These are phyloP conservation scores for Sebastiscus albofasciatus DNA, from an alignment of 2,797 vertebrate species.

Conservation along the genomic window DNA sequence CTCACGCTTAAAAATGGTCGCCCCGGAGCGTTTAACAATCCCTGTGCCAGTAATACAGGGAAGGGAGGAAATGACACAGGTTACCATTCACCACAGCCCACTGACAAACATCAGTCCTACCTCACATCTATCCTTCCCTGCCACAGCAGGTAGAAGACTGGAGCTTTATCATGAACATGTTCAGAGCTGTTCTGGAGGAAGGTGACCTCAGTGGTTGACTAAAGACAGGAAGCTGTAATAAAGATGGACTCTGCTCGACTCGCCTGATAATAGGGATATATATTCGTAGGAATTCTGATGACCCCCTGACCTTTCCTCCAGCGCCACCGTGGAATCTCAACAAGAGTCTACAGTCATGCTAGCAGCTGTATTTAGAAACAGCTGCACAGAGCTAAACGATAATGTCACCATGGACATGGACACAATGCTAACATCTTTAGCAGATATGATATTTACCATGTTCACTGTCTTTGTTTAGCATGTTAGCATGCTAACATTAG, in stretches of 20 bases:
- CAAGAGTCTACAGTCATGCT: neutral
- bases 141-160: neutral
- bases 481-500: neutral
- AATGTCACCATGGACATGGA: neutral
- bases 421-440: neutral
- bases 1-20: conserved; percentile 84
- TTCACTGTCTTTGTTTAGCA: neutral
- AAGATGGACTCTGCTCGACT: neutral
- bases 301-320: neutral
- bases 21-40: conserved; percentile 86
- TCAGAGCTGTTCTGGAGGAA: neutral
- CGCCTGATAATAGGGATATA: neutral
- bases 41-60: conserved; percentile 75
- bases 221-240: neutral
- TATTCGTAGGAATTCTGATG: neutral
- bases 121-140: neutral
- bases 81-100: conserved; percentile 57
- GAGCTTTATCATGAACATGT: neutral
- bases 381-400: neutral
- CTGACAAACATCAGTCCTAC: conserved; percentile 29
- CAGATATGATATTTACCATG: neutral
- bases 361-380: neutral
- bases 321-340: neutral
- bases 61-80: conserved; percentile 69
- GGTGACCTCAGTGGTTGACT: neutral